Evolutionary conservation across 2,888 invertebrate genomes (phyloP).

Genomic region (Pseudococcus longispinus): DNA sequence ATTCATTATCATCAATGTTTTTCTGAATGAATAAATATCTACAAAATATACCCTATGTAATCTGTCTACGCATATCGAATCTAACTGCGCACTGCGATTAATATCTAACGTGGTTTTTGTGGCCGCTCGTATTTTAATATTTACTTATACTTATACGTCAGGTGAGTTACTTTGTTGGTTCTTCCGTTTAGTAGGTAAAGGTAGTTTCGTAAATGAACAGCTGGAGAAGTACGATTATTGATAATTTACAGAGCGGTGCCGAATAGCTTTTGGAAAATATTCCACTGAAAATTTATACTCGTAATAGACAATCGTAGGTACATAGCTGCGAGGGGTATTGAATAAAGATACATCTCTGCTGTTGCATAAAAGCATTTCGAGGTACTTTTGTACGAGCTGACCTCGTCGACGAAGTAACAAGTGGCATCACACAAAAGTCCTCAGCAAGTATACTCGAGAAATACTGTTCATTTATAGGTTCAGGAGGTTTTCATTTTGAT

Average conservation of each 20-base stretch:
- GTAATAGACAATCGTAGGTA: neutral
- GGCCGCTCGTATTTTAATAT: conserved; percentile 42
- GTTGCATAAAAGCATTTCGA: neutral
- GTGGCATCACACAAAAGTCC: neutral
- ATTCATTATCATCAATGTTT: conserved; percentile 42
- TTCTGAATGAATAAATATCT: conserved; percentile 51
- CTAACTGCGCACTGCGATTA: conserved; percentile 13
- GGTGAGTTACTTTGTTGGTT: conserved; percentile 47
- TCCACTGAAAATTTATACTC: neutral
- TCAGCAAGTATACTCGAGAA: neutral
- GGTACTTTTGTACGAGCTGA: neutral
- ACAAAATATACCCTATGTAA: conserved; percentile 30
- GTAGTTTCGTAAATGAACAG: neutral
- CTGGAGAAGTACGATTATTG: conserved; percentile 25
- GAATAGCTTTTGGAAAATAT: neutral
- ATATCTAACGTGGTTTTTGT: conserved; percentile 11
- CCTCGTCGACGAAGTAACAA: conserved; percentile 11
- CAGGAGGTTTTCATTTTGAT: neutral
- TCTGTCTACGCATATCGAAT: conserved; percentile 1
- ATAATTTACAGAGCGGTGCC: neutral
- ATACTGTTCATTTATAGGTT: neutral
- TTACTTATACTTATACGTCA: conserved; percentile 48
- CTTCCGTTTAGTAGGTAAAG: neutral
- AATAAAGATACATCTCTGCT: neutral
- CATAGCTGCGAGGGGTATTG: neutral